Evolutionary conservation across 2,888 invertebrate species (phyloP), one percentile per base, ranked within the genome.

Genomic region (Orthosia incerta): DNA sequence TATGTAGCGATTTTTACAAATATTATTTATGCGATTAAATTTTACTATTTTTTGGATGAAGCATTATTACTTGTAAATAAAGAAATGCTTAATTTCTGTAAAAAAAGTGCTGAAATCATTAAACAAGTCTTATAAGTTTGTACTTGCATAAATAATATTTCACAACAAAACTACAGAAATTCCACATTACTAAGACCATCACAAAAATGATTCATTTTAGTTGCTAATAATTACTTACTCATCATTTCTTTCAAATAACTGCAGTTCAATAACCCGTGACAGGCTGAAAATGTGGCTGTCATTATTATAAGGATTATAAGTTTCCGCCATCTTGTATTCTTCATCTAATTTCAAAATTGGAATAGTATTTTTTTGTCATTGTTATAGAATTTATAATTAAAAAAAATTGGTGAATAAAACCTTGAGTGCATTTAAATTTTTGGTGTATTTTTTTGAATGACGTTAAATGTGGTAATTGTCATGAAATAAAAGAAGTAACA

Each of bases 191-290:
- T 50, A 53, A 80, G 13, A 56, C 7, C 66, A 73, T 62, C 15
- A 74, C 67, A 62, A 51, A 76, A 74, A 61, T 86, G 86, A 87
- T 68, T 87, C 87, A 86, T 81, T 79, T 60, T 23, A 23, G 61
- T 81, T 85, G 66, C 63, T 73, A 62, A 76, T 83, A 83, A 74
- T 80, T 76, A 74, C 68, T 80, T 82, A 83, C 80, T 86, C 86
- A 86, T 85, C 71, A 72, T 76, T 85, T 87, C 76, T 78, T 85
- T 82, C 67, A 71, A 79, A 85, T 81, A 71, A 70, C 64, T 71
- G 31, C 26, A 64, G 73, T 74, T 85, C 85, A 70, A 62, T 84
- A 76, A 86, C 80, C 85, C 72, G 59, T 59, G 64, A 60, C 84
- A 39, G 39, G 70, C 71, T 75, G 65, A 72, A 79, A 86, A 70